A percentile compares a stretch with the other conserved stretches of the same genome.
phyloP scores from a whole-genome alignment of 2,888 invertebrate species.

The Mamestra brassicae region DNA sequence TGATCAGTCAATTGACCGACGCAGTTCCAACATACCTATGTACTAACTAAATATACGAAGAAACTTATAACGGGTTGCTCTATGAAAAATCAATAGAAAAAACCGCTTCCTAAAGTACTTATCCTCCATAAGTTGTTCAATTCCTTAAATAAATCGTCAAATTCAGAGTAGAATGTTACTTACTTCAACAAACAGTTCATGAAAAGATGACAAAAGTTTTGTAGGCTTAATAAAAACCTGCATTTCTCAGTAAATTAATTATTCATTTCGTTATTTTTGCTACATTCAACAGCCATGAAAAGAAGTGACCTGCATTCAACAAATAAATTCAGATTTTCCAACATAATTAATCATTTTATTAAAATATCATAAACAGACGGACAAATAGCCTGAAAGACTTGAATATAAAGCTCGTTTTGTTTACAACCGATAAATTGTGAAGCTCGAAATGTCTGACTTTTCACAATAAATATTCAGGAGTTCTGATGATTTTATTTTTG shows the following conservation, averaged over 20 bases:
- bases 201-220: background rate
- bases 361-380: slow-evolving; percentile 51
- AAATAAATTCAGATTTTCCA: slow-evolving; percentile 41
- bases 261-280: background rate
- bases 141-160: no score
- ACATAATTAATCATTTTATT: slow-evolving; percentile 55
- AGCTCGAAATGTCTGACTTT: slow-evolving; percentile 7
- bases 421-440: slow-evolving; percentile 38
- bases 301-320: slow-evolving; percentile 19
- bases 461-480: slow-evolving; percentile 26
- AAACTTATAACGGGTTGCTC: background rate
- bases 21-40: no score
- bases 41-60: no score
- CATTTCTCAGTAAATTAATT: slow-evolving; percentile 5
- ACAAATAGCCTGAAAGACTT: slow-evolving; percentile 42
- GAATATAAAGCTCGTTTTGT: slow-evolving; percentile 29
- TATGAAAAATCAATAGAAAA: no score
- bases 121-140: no score
- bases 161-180: no score
- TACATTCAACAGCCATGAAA: slow-evolving; percentile 17
- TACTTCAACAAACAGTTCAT: background rate
- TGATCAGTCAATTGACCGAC: no score
- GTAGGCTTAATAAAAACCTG: background rate
- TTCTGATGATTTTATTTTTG: background rate
- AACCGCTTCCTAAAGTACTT: background rate